A percentile compares a stretch with the other conserved stretches of the same genome.
phyloP scores from a whole-genome alignment of 2,888 invertebrate species.

The Tetramorium bicarinatum region DNA sequence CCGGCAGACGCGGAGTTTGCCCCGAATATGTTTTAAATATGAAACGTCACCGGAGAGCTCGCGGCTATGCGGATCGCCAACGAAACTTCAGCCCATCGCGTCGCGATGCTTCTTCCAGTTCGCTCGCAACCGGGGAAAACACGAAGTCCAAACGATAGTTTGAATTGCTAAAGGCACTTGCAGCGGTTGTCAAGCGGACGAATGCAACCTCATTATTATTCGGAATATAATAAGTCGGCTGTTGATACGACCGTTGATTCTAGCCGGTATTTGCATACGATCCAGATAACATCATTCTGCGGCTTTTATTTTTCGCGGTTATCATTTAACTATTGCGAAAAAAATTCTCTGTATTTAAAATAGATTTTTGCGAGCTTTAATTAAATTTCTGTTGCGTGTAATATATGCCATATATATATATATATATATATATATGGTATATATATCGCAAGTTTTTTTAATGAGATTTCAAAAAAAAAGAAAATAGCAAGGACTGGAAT shows the following conservation, averaged over 20 bases:
- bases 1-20: slow-evolving; percentile 29
- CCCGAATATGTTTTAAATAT: slow-evolving; percentile 72
- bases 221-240: slow-evolving; percentile 76
- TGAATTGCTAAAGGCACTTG: slow-evolving; percentile 76
- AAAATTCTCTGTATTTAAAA: slow-evolving; percentile 12
- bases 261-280: slow-evolving; percentile 63
- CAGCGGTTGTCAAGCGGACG: slow-evolving; percentile 20
- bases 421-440: background rate
- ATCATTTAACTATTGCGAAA: slow-evolving; percentile 5
- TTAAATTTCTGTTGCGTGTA: background rate
- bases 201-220: slow-evolving; percentile 72
- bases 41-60: slow-evolving; percentile 56
- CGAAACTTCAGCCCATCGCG: slow-evolving; percentile 28
- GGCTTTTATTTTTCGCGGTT: slow-evolving; percentile 10
- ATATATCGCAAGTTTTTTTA: background rate
- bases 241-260: slow-evolving; percentile 64
- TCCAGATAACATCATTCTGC: slow-evolving; percentile 16
- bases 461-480: background rate
- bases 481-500: background rate
- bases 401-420: background rate
- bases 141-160: slow-evolving; percentile 71
- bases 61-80: slow-evolving; percentile 35
- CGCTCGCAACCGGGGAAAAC: slow-evolving; percentile 44
- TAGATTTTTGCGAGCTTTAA: background rate
- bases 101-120: slow-evolving; percentile 3